These are phyloP conservation scores for Myrmophylax atrothorax DNA, from an alignment of 2,113 vertebrate genomes.

Conservation along the genomic window DNA sequence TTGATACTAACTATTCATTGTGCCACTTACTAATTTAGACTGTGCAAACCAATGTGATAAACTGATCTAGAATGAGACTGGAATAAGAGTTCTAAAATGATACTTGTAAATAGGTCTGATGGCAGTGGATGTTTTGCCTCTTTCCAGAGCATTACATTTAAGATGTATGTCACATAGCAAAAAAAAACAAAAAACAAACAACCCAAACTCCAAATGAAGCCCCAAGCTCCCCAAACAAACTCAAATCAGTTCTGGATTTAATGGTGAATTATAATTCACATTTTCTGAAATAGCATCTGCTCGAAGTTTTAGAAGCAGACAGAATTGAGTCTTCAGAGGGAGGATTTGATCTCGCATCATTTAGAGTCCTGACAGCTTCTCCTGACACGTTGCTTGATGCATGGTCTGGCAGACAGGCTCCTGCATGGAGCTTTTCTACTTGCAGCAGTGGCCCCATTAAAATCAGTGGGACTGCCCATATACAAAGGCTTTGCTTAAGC, in stretches of 20 bases:
- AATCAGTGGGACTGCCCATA: not conserved
- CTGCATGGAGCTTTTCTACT: not conserved
- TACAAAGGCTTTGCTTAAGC: not conserved
- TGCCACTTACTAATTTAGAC: not conserved
- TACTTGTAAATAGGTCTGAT: not conserved
- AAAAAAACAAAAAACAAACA: not conserved
- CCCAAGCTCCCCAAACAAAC: not conserved
- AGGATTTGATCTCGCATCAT: conserved; percentile 1
- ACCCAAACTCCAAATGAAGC: not conserved
- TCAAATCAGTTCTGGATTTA: not conserved
- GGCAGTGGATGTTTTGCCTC: not conserved
- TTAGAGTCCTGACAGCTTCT: not conserved
- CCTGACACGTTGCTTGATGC: not conserved
- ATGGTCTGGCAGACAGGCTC: not conserved
- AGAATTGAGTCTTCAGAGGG: not conserved
- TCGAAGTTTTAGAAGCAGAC: not conserved
- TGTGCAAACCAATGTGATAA: not conserved
- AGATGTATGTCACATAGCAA: rapidly evolving
- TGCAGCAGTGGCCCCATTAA: not conserved
- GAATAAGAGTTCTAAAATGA: not conserved
- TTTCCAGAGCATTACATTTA: not conserved
- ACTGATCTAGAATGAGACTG: not conserved
- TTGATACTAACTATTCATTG: not conserved
- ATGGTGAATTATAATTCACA: not conserved
- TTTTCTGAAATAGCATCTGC: conserved; percentile 1